Base-by-base conservation (phyloP, 2,797 vertebrate genomes). In the Leptatherina wallacei region DNA sequence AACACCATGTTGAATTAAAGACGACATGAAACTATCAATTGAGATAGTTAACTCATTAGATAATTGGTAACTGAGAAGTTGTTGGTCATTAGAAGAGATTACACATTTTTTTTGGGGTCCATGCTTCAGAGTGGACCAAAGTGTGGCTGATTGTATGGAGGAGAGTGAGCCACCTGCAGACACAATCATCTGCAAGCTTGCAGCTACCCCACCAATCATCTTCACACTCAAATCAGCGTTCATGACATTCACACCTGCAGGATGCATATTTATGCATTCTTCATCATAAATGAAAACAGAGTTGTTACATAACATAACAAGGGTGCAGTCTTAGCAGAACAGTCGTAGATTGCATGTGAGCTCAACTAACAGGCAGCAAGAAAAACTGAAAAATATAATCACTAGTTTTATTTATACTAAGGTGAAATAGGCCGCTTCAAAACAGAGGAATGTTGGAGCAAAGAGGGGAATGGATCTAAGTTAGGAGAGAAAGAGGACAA, bases 391-490 rank as follows among this genome's bases (percentile, higher is more conserved):
- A 27, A 14, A 42, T 2, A 64, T 16, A 29, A 6, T 49, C 12
- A 59, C 36, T 16, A 22, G 33, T 62, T 47, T 78, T 42, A 42
- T 67, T 70, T 73, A 38, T 51, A 36, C 40, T 16, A 16, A 6
- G 61, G 47, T 42, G 65, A 74, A 58, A 71, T 57, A 30, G 54
- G 47, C 22, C 3, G 6, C 47, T 56, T 51, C 58, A 65, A 38
- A 64, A 61, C 33, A 60, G 60, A 65, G 35, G 42, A 69, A 61
- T 18, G 22, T 75, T 68, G 65, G 78, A 70, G 61, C 4, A 2
- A 56, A 49, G 59, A 77, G 30, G 52, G 67, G 60, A 65, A 78
- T 77, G 72, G 59, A 76, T 77, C 69, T 69, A 42, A 68, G 51
- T 33, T 33, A 49, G 65, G 65, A 65, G 75, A 58, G 61, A 72